Conservation (phyloP, 2,888 invertebrate species). For the Bombylius discolor region DNA sequence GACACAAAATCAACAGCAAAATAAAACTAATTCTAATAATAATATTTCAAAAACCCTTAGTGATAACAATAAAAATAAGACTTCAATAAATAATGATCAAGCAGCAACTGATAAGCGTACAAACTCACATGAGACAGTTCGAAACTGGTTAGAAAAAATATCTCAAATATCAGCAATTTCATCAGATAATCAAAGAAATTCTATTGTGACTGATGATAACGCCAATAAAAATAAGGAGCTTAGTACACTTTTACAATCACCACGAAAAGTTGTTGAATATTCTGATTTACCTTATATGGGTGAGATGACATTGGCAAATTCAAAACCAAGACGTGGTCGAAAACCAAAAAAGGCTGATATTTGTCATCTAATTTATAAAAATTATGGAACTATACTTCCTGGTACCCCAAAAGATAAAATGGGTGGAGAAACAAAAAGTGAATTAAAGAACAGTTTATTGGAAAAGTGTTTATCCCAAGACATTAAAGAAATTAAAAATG, state of each 20-base stretch:
- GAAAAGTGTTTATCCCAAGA: constrained; percentile 41
- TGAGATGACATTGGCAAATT: constrained; percentile 79
- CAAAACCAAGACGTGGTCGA: constrained; percentile 70
- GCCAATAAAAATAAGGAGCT: constrained; percentile 17
- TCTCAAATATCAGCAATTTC: constrained; percentile 51
- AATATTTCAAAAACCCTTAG: neutral
- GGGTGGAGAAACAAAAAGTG: constrained; percentile 45
- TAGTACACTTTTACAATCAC: constrained; percentile 17
- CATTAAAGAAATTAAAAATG: constrained; percentile 21
- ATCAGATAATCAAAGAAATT: constrained; percentile 12
- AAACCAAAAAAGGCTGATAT: constrained; percentile 89
- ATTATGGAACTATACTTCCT: constrained; percentile 76
- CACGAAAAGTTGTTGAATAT: constrained; percentile 49
- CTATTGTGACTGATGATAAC: constrained; percentile 20
- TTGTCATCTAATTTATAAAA: constrained; percentile 81
- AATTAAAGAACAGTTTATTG: constrained; percentile 39
- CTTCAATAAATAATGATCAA: neutral
- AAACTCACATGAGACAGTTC: constrained; percentile 50
- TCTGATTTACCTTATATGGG: constrained; percentile 85
- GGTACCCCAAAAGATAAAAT: constrained; percentile 48
- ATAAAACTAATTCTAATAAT: neutral
- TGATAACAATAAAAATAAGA: constrained; percentile 2
- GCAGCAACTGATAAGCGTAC: neutral
- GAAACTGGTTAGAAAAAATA: constrained; percentile 62
- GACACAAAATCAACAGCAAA: constrained; percentile 42